Evolutionary conservation across 2,888 invertebrate genomes (phyloP).

Genomic region (Limenitis camilla): DNA sequence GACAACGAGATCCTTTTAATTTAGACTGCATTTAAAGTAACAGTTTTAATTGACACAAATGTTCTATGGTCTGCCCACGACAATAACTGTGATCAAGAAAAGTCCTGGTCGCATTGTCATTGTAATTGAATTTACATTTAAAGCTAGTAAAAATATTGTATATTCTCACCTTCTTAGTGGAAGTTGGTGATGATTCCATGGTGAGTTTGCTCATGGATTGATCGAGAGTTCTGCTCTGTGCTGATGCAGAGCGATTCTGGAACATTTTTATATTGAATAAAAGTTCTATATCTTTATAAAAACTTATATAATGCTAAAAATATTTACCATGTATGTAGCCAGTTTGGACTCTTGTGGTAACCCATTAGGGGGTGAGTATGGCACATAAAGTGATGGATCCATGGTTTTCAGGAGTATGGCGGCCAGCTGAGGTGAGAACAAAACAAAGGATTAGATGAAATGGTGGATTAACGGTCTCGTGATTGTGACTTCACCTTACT

Average conservation of each 20-base stretch:
- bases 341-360: constrained; percentile 89
- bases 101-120: too few species aligned
- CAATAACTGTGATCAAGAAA: too few species aligned
- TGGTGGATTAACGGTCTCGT: constrained; percentile 6
- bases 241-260: constrained; percentile 53
- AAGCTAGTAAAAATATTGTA: too few species aligned
- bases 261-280: constrained; percentile 26
- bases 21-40: too few species aligned
- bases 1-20: too few species aligned
- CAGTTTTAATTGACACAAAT: too few species aligned
- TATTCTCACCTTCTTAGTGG: constrained; percentile 44
- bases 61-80: too few species aligned
- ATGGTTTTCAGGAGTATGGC: constrained; percentile 63
- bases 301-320: not conserved
- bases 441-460: constrained; percentile 25
- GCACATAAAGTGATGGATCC: constrained; percentile 82
- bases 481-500: constrained; percentile 21
- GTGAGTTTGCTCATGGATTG: constrained; percentile 51
- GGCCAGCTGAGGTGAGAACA: constrained; percentile 28
- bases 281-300: not conserved
- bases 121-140: too few species aligned
- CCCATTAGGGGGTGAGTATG: constrained; percentile 80
- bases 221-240: constrained; percentile 45
- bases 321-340: constrained; percentile 85
- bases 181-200: constrained; percentile 51